Percentiles rank a stretch among this genome's conserved stretches.
Evolutionary conservation across 2,888 invertebrate species (phyloP).

Genomic region (Cryptus viduatorius): DNA sequence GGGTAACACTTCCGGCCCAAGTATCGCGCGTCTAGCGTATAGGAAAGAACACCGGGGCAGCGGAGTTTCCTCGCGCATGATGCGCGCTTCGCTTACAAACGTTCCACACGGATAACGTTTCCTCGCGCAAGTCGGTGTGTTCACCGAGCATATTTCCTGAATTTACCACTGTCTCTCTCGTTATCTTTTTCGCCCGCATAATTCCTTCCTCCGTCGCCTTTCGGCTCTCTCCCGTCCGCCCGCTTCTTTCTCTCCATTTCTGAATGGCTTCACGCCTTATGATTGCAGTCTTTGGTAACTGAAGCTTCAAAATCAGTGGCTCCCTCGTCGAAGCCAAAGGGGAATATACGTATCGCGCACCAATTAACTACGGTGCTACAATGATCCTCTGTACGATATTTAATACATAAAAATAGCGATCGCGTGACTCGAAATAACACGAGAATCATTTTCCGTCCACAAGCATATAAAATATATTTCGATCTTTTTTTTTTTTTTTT

Average conservation of each 20-base stretch:
- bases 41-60: constrained; percentile 14
- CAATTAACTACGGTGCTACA: neutral
- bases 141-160: constrained; percentile 64
- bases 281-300: constrained; percentile 18
- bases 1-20: constrained; percentile 60
- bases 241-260: constrained; percentile 36
- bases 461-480: too few relatives aligned
- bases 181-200: constrained; percentile 16
- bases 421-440: too few relatives aligned
- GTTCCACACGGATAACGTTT: constrained; percentile 6
- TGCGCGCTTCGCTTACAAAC: constrained; percentile 1
- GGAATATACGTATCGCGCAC: neutral
- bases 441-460: too few relatives aligned
- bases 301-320: constrained; percentile 2
- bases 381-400: neutral
- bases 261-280: constrained; percentile 24
- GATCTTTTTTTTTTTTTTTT: too few relatives aligned
- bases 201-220: constrained; percentile 52
- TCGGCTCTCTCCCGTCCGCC: constrained; percentile 33
- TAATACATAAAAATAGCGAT: neutral
- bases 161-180: constrained; percentile 19
- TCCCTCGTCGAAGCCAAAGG: neutral
- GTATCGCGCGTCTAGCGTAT: constrained; percentile 3
- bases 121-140: constrained; percentile 38
- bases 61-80: constrained; percentile 12